Evolutionary conservation across 2,113 vertebrate genomes (phyloP), one percentile per base, ranked within the genome.

Genomic region (Brachyhypopomus occidentalis): DNA sequence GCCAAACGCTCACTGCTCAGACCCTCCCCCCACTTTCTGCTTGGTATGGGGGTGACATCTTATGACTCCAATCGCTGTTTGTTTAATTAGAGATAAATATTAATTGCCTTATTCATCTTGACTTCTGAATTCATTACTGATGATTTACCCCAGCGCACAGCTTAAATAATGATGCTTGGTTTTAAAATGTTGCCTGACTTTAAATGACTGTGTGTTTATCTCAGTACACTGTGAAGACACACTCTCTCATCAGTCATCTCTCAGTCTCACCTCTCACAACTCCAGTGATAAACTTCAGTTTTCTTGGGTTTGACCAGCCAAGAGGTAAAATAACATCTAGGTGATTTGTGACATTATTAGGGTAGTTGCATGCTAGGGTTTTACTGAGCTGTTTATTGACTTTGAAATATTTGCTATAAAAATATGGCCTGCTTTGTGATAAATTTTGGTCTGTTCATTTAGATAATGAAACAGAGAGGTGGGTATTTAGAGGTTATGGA

Each of bases 341-440:
- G 55, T 73, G 75, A 71, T 77, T 81, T 83, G 79, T 83, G 66
- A 58, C 81, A 66, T 78, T 83, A 79, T 73, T 77, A 83, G 25
- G 78, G 72, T 55, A 66, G 20, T 59, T 23, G 72, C 69, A 64
- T 83, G 45, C 45, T 78, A 14, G 36, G 59, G 7, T 75, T 83
- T 83, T 69, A 81, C 38, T 20, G 75, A 60, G 71, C 45, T 80
- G 78, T 87, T 87, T 87, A 85, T 81, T 85, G 86, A 87, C 83
- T 82, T 84, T 85, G 67, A 83, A 84, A 82, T 83, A 79, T 77
- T 84, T 41, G 20, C 78, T 75, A 75, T 83, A 81, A 87, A 84
- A 82, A 80, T 45, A 48, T 62, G 22, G 52, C 72, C 75, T 74
- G 41, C 72, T 30, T 66, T 69, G 66, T 62, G 76, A 87, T 87